Base-by-base conservation (phyloP, 2,113 vertebrate species). In the Cisticola juncidis region DNA sequence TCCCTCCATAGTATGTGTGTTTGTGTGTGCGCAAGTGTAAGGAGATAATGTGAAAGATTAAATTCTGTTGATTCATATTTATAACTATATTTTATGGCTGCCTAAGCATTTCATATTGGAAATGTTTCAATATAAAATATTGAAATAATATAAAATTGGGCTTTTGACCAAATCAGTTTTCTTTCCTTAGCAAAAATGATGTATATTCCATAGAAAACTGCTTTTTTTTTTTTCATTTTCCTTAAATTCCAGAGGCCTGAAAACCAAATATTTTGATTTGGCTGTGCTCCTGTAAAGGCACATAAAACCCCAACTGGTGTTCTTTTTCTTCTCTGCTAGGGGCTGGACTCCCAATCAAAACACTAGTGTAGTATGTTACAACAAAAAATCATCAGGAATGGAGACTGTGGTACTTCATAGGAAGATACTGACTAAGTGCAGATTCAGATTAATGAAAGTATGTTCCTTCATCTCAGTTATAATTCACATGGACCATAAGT, bases 181-280 rank as follows among this genome's bases (percentile, higher is more conserved):
- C 56, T 64, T 56, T 74, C 28, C 48, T 60, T 86, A 57, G 4
- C 19, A 73, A 85, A 89, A 87, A 12, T 9, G 22, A 9, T 54
- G 28, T 81, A 77, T 5, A 11, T 87, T 95, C 81, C 36, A 85
- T 29, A 69, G 65, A 91, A 90, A 93, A 72, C 18, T 61, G 22
- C 35, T 50, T 96, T 92, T 88, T 64, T 89, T 84, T 58, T 45
- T 85, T 96, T 94, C 8, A 61, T 95, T 92, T 71, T 60, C 36
- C 48, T 79, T 79, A 31, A 95, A 85, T 36, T 60, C n/a, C 38
- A 82, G 79, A 82, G 60, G 12, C 19, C 21, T 85, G 29, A 76
- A 95, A 94, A 56, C 16, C 40, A 89, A 94, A 91, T 91, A 89
- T 84, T 94, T 92, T 92, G 29, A 44, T 81, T 92, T 86, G 44